Conservation (phyloP, 2,888 invertebrate species). For the Limulus polyphemus region DNA sequence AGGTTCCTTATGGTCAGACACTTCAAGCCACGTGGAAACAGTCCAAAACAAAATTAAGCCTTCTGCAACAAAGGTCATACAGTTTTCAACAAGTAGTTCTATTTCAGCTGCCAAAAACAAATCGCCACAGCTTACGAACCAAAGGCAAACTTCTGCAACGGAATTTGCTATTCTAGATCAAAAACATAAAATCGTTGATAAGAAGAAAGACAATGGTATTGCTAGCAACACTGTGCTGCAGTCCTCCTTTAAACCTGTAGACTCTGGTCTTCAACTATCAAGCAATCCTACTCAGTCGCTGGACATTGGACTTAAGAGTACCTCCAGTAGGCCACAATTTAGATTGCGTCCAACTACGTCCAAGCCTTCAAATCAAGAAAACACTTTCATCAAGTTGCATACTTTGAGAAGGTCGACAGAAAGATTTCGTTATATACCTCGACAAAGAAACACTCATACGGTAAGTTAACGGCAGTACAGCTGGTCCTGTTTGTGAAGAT, state of each 20-base stretch:
- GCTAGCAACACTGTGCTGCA: slow-evolving; percentile 14
- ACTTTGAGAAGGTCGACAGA: slow-evolving; percentile 11
- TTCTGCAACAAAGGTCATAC: neutral
- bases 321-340: slow-evolving; percentile 1
- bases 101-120: neutral
- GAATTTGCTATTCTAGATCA: no score
- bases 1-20: neutral
- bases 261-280: neutral
- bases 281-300: slow-evolving; percentile 16
- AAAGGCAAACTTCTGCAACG: neutral
- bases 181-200: neutral
- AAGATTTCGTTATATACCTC: slow-evolving; percentile 15
- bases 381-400: slow-evolving; percentile 17
- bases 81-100: neutral
- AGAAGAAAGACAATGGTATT: slow-evolving; percentile 1
- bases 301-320: slow-evolving; percentile 7
- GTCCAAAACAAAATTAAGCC: no score
- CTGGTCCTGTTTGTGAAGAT: neutral
- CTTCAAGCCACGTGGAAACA: neutral
- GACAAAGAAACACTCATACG: slow-evolving; percentile 16
- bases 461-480: slow-evolving; percentile 7
- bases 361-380: slow-evolving; percentile 3
- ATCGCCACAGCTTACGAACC: neutral
- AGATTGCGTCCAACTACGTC: slow-evolving; percentile 13
- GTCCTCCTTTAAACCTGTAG: slow-evolving; percentile 8